Evolutionary conservation across 2,888 invertebrate species (phyloP).

Genomic region (Andrena fulva): DNA sequence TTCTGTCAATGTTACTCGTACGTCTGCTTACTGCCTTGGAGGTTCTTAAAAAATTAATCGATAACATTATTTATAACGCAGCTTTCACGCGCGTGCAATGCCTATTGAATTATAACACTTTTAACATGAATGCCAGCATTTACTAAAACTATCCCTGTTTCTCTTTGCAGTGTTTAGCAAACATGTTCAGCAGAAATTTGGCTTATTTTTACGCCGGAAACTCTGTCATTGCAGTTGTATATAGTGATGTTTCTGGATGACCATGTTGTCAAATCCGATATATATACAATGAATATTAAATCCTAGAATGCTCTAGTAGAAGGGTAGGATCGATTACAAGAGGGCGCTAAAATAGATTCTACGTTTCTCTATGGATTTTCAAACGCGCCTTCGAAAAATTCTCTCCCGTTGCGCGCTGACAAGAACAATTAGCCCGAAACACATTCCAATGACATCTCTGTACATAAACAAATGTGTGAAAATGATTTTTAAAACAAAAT

Average conservation of each 20-base stretch:
- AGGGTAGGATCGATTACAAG: slow-evolving; percentile 45
- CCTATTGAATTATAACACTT: slow-evolving; percentile 39
- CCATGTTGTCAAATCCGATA: slow-evolving; percentile 64
- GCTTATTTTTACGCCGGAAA: slow-evolving; percentile 42
- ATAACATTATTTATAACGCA: slow-evolving; percentile 70
- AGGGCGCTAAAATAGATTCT: slow-evolving; percentile 42
- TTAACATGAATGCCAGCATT: slow-evolving; percentile 45
- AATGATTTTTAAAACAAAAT: neutral
- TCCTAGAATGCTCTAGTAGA: slow-evolving; percentile 42
- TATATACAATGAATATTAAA: slow-evolving; percentile 36
- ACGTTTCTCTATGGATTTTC: neutral
- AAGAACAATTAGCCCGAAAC: neutral
- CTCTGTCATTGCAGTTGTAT: slow-evolving; percentile 53
- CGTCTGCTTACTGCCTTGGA: slow-evolving; percentile 69
- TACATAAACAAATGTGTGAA: neutral
- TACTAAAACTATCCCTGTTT: slow-evolving; percentile 45
- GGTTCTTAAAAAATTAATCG: slow-evolving; percentile 75
- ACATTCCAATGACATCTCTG: neutral
- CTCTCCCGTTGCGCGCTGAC: neutral
- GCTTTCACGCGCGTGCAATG: slow-evolving; percentile 37
- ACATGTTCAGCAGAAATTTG: slow-evolving; percentile 58
- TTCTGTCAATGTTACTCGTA: slow-evolving; percentile 67
- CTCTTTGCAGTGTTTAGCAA: slow-evolving; percentile 43
- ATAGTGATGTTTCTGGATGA: slow-evolving; percentile 59
- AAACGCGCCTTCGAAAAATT: neutral